Conservation (phyloP, 1,140 invertebrate genomes). For the Andrena cerasifolii region DNA sequence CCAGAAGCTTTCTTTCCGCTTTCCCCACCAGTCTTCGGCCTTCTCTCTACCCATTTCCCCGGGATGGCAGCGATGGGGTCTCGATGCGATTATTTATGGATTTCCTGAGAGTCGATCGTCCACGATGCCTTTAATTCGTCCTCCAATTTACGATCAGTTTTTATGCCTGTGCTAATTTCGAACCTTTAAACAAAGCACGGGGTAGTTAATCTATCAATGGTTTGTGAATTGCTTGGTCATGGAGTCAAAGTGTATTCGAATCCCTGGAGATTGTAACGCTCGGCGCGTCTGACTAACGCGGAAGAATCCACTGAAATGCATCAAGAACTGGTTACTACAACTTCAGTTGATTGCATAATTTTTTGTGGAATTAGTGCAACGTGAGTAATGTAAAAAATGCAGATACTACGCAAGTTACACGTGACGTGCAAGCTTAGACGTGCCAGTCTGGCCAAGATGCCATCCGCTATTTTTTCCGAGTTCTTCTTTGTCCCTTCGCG, state of each 20-base stretch:
- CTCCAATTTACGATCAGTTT: too few relatives aligned
- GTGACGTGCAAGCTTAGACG: too few relatives aligned
- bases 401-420: too few relatives aligned
- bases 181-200: too few relatives aligned
- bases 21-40: constrained; percentile 35
- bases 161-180: too few relatives aligned
- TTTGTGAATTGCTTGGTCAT: too few relatives aligned
- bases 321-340: too few relatives aligned
- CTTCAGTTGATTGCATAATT: too few relatives aligned
- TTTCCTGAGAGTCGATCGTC: not conserved
- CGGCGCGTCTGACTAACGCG: not conserved
- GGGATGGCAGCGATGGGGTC: not conserved
- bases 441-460: not conserved
- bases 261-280: too few relatives aligned
- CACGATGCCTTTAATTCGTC: not conserved
- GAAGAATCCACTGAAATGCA: constrained; percentile 5
- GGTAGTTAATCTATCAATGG: too few relatives aligned
- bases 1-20: constrained; percentile 42
- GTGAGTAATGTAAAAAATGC: too few relatives aligned
- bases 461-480: constrained; percentile 17
- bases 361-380: not conserved
- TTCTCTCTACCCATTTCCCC: constrained; percentile 38
- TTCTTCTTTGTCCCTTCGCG: constrained; percentile 21
- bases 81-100: not conserved
- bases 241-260: too few relatives aligned